Base-by-base conservation (phyloP, 2,113 vertebrate species). In the Gnathonemus longibarbis region DNA sequence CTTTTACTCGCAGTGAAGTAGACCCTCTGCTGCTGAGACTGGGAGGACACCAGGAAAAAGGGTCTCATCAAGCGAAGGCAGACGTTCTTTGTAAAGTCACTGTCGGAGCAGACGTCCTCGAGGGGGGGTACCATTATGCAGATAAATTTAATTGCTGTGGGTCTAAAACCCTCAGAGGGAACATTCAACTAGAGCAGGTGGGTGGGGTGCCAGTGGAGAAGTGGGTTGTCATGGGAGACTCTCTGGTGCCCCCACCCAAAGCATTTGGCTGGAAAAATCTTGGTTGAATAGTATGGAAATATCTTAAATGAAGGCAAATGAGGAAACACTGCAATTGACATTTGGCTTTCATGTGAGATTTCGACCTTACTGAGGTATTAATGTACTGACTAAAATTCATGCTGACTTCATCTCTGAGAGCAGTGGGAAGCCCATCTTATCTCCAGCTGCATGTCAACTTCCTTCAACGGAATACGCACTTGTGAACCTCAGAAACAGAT, bases 71-170 rank as follows among this genome's bases (percentile, higher is more conserved):
- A 3, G 11, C 5, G 6, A 19, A 53, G 50, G 17, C 85, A 56
- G 85, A 52, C 48, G 11, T 39, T 13, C 49, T 53, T 3, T 58
- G 46, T 50, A 80, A 45, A 83, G 70, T 80, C 21, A 45, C 24
- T n/a, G 10, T 58, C 42, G 77, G 50, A 84, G 77, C 27, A 89
- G 17, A 24, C 48, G 21, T 53, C 62, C 88, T 83, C 35, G 0
- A n/a, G 56, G 53, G 24, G 31, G 74, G 53, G 13, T 4, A 9
- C 31, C 77, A 48, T 89, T 84, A 53, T 89, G 74, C 89, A 89
- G 74, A 89, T 50, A 83, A 83, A 56, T 50, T 84, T 89, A 89
- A 89, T 80, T 83, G 77, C 89, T 89, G 74, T 89, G 50, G 77
- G 77, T 89, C 49, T 89, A 45, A 56, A 45, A 53, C n/a, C 49